phyloP scores from a whole-genome alignment of 2,113 vertebrate genomes.

The Tachysurus vachellii region DNA sequence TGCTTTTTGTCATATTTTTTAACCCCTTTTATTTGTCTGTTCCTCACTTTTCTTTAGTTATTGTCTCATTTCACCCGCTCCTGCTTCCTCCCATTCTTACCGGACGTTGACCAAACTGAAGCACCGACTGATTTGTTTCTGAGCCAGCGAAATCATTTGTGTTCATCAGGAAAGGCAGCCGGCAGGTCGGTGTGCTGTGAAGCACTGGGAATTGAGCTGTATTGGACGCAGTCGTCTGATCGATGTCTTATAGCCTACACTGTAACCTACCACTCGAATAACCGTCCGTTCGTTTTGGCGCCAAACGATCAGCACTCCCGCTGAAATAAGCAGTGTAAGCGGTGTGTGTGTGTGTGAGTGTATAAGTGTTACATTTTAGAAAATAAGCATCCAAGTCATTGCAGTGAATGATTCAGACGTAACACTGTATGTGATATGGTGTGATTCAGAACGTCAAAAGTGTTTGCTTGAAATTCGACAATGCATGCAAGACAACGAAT shows the following conservation, averaged over 20 bases:
- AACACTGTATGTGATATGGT: too few relatives aligned
- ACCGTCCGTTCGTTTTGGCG: background rate
- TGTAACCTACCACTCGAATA: background rate
- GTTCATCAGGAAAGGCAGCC: slow-evolving; percentile 10
- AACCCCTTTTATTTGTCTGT: background rate
- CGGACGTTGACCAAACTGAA: background rate
- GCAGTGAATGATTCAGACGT: too few relatives aligned
- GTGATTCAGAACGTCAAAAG: background rate
- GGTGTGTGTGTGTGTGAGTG: background rate
- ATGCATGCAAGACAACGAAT: background rate
- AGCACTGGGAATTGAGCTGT: slow-evolving; percentile 16
- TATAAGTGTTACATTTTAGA: too few relatives aligned
- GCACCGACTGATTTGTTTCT: slow-evolving; percentile 24
- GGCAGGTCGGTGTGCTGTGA: background rate
- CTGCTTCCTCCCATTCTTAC: background rate
- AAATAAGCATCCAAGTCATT: too few relatives aligned
- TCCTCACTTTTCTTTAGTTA: background rate
- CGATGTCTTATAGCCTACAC: background rate
- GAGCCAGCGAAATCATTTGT: slow-evolving; percentile 5
- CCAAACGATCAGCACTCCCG: background rate
- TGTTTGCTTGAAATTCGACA: background rate
- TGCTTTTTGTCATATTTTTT: background rate
- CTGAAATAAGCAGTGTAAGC: background rate
- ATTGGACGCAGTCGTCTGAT: background rate
- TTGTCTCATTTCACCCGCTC: background rate